Percentiles rank a stretch among this genome's conserved stretches.
These are phyloP conservation scores for Ammospiza nelsoni DNA, from an alignment of 2,113 vertebrate genomes.

Conservation along the genomic window DNA sequence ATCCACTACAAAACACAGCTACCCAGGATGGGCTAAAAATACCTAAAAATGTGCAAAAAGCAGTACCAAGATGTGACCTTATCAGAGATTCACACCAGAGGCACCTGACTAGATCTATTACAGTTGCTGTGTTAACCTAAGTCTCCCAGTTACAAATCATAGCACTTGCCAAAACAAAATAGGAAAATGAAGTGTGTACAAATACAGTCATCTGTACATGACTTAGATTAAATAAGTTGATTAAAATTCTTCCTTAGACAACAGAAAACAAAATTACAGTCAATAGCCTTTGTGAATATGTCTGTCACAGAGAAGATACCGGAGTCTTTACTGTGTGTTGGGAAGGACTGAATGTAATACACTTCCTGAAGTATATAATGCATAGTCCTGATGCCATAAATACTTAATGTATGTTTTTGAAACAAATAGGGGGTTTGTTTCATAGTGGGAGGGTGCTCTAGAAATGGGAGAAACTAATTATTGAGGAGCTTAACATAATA, in stretches of 20 bases:
- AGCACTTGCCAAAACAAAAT: neutral
- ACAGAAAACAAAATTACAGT: neutral
- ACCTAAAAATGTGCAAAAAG: neutral
- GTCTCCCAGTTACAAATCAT: neutral
- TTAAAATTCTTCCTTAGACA: neutral
- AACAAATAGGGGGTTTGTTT: neutral
- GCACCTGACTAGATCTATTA: neutral
- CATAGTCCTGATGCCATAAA: neutral
- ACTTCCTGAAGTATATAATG: neutral
- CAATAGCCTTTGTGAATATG: neutral
- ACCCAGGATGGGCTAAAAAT: neutral
- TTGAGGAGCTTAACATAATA: neutral
- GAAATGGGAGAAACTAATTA: neutral
- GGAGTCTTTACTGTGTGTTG: neutral
- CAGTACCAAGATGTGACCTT: neutral
- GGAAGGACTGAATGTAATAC: neutral
- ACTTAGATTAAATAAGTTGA: neutral
- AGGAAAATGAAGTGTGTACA: accelerated
- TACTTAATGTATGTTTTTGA: neutral
- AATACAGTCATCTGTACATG: neutral
- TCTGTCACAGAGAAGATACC: neutral
- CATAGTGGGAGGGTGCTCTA: neutral
- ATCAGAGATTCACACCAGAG: neutral
- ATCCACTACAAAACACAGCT: neutral
- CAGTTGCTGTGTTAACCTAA: neutral